A percentile compares a stretch with the other conserved stretches of the same genome.
phyloP scores from a whole-genome alignment of 2,888 invertebrate genomes.

The Smittia sp. region DNA sequence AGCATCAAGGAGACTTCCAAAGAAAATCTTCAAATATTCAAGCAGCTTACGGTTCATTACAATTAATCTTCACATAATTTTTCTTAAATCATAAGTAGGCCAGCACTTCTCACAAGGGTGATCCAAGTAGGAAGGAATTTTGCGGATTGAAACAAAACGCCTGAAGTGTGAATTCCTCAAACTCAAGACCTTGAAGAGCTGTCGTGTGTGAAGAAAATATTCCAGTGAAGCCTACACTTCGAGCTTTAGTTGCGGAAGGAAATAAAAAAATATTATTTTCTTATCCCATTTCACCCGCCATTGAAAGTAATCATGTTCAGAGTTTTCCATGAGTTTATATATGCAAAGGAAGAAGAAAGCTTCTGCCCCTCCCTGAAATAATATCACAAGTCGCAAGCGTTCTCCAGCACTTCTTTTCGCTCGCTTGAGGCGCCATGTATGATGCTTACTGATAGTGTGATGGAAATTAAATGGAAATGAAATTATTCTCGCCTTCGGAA shows the following conservation, averaged over 20 bases:
- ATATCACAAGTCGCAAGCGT: too few species aligned
- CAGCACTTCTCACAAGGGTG: too few species aligned
- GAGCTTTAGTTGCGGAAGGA: not conserved
- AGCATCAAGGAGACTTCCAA: too few species aligned
- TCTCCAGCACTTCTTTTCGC: not conserved
- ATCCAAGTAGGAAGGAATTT: too few species aligned
- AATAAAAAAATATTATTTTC: not conserved
- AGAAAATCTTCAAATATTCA: too few species aligned
- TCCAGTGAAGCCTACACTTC: too few species aligned
- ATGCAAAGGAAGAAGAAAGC: not conserved
- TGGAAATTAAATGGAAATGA: constrained; percentile 38
- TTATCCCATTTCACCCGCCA: not conserved
- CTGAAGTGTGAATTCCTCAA: too few species aligned
- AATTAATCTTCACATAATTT: too few species aligned
- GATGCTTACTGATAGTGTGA: constrained; percentile 9
- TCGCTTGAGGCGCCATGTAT: not conserved
- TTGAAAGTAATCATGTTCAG: not conserved
- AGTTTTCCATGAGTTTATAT: not conserved
- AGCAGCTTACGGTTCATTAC: too few species aligned
- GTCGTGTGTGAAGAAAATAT: not conserved
- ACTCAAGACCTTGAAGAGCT: not conserved
- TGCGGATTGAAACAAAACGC: too few species aligned
- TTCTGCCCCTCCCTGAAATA: too few species aligned
- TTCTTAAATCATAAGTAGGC: too few species aligned
- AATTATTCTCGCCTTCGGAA: constrained; percentile 5